Base-by-base conservation (phyloP, 2,797 vertebrate species). In the Oryzias dopingdopingensis region DNA sequence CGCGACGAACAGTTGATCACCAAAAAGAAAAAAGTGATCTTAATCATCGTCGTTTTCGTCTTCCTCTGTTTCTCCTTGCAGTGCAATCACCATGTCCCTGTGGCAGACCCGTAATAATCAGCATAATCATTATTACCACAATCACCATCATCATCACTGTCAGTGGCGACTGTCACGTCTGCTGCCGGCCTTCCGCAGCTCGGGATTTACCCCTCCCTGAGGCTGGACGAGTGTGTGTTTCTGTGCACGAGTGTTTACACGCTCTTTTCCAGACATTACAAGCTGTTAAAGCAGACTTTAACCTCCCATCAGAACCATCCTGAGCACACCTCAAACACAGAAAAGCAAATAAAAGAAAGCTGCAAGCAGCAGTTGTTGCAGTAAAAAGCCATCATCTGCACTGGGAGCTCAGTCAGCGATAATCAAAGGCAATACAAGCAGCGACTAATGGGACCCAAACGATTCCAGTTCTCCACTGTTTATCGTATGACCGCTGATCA, bases 401-500 rank as follows among this genome's bases (percentile, higher is more conserved):
- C 63, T 12, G 46, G 50, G 63, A 76, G 78, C 83, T 59, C 67
- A 45, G 73, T 88, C 87, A 88, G 86, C 86, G 80, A 80, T 79
- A 88, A 86, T 85, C 79, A 80, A 70, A 84, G 80, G 77, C 83
- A 67, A 72, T 74, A 63, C 72, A 67, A 62, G 76, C 70, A 52
- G 67, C 70, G 67, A 51, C 84, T 88, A 85, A 89, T 89, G 87
- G 80, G 76, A 70, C 80, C 76, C 77, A 50, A 86, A 83, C 85
- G 81, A 89, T 86, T 59, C 61, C 74, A 69, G 73, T 82, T 74
- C 81, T 82, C 76, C 75, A 22, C 82, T 77, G 84, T 84, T 88
- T 79, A 83, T 81, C 74, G 75, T 80, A 78, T 81, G 85, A 81
- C 82, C 82, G 29, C 84, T 69, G 82, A 88, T 88, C 87, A 76